Evolutionary conservation across 2,888 invertebrate species (phyloP).

Genomic region (Torymus aiolomorphi): DNA sequence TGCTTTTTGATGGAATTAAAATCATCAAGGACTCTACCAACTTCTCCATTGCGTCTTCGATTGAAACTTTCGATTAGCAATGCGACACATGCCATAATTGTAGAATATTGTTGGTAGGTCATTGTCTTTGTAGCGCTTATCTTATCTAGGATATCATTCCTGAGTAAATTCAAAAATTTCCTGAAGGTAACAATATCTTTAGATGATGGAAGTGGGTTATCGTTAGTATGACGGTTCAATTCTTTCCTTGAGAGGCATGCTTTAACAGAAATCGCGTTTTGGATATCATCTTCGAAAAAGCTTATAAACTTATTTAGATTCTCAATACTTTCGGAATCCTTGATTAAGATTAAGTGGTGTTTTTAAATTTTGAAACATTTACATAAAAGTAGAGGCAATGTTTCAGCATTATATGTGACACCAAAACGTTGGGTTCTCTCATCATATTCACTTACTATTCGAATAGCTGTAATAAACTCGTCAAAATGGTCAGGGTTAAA

Average conservation of each 20-base stretch:
- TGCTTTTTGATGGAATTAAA: background rate
- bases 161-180: background rate
- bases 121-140: background rate
- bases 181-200: background rate
- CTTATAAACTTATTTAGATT: background rate
- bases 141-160: background rate
- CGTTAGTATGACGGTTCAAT: background rate
- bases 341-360: background rate
- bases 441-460: background rate
- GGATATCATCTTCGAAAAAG: background rate
- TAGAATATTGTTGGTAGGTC: background rate
- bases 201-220: background rate
- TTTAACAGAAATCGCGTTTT: background rate
- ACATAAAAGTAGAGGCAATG: background rate
- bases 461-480: background rate
- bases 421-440: background rate
- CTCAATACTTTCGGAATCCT: background rate
- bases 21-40: background rate
- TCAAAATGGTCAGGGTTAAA: background rate
- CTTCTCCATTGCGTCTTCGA: constrained; percentile 7
- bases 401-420: background rate
- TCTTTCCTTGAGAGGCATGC: background rate
- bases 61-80: background rate
- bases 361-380: background rate
- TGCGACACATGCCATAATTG: background rate